Conservation (phyloP, 2,113 vertebrate genomes). For the Psilopogon haemacephalus region DNA sequence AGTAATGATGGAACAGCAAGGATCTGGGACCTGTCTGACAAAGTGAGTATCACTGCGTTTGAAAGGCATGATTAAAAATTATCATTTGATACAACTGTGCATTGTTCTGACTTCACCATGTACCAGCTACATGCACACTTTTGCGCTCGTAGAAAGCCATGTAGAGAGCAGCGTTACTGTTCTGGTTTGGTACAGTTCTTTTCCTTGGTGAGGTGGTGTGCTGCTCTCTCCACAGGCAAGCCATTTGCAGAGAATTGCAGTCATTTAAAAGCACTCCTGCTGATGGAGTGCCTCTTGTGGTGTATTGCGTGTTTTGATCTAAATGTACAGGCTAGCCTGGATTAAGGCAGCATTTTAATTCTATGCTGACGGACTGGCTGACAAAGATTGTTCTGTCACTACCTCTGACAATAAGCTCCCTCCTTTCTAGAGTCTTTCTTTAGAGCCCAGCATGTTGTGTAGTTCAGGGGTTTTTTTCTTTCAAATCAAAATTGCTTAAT, state of each 20-base stretch:
- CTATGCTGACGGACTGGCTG: neutral
- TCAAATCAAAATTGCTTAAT: neutral
- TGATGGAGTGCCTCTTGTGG: neutral
- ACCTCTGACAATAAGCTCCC: neutral
- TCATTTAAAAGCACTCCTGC: neutral
- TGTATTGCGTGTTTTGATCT: neutral
- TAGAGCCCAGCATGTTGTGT: neutral
- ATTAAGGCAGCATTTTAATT: neutral
- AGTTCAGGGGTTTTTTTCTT: neutral
- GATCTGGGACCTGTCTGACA: constrained; percentile 95
- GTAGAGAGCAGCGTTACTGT: neutral
- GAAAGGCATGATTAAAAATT: rapidly evolving
- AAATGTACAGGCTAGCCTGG: neutral
- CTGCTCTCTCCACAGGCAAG: neutral
- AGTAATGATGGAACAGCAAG: constrained; percentile 93
- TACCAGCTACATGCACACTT: rapidly evolving
- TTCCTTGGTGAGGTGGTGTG: neutral
- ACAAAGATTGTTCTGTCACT: neutral
- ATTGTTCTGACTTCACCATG: rapidly evolving
- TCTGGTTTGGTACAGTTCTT: too few species aligned
- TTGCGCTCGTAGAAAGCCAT: neutral
- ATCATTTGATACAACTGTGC: neutral
- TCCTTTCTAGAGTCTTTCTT: neutral
- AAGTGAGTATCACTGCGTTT: constrained; percentile 73
- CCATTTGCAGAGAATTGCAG: neutral